Base-by-base conservation (phyloP, 2,888 invertebrate genomes). In the Drosophila tanythrix region DNA sequence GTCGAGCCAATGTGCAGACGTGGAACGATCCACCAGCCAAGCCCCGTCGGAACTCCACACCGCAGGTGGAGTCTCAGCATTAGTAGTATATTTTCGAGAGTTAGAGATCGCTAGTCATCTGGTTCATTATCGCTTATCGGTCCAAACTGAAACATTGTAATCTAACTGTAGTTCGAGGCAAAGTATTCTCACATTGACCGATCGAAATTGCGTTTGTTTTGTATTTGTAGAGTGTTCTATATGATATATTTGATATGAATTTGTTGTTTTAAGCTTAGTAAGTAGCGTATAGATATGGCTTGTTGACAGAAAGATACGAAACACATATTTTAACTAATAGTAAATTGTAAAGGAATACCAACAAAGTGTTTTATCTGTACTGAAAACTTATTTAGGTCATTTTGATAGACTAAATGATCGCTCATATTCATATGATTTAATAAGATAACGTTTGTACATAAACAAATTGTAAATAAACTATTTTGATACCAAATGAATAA, bases 11-110 rank as follows among this genome's bases (percentile, higher is more conserved):
- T 71, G 93, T 94, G 2, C 97, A 97, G 90, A 90, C 94, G 6
- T 97, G 97, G 97, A 96, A 96, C 81, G 94, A 95, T 77, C 94
- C 94, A 0, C 81, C 81, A 36, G 52, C 83, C 5, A 86, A 83
- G 68, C 76, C 74, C 0, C 75, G 83, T 36, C 91, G 92, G 46
- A 85, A 86, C 63, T 91, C 92, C n/a, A 82, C 87, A 2, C 65
- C 82, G 0, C 90, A 88, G 35, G 84, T 92, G 40, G 92, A 92
- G 75, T 92, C 92, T 3, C 92, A 92, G 67, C 92, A 92, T 68
- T 91, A 91, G 25, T 27, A 31, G 29, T 18, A 11, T n/a, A 31
- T 21, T 43, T 11, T 6, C 51, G 36, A 27, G 21, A 43, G 21
- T 21, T 48, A 21, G 25, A 59, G 31, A 57, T 51, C 66, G 70